Evolutionary conservation across 2,797 vertebrate species (phyloP).

Genomic region (Yasuhikotakia modesta): DNA sequence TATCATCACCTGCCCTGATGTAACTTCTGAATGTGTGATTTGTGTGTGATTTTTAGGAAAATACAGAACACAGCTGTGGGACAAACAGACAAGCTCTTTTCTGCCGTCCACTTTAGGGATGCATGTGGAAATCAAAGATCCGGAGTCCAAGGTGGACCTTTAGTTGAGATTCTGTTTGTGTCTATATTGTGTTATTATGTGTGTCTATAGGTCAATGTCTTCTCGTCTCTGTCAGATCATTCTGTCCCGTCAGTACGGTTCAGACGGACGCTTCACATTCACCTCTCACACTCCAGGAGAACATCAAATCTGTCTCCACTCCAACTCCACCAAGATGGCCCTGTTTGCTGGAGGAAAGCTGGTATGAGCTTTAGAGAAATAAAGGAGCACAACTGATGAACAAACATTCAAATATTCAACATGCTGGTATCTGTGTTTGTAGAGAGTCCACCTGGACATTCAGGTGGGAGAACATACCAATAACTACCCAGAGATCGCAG

Average conservation of each 20-base stretch:
- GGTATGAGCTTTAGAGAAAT: slow-evolving; percentile 70
- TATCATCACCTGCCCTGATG: too few species aligned
- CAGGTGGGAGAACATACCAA: slow-evolving; percentile 95
- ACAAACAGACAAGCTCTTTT: slow-evolving; percentile 85
- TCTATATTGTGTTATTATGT: too few species aligned
- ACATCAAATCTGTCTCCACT: slow-evolving; percentile 95
- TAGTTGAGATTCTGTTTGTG: too few species aligned
- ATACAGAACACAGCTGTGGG: slow-evolving; percentile 93
- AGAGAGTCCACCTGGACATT: slow-evolving; percentile 93
- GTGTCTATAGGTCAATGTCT: too few species aligned
- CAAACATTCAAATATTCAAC: too few species aligned
- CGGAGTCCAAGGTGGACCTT: slow-evolving; percentile 83
- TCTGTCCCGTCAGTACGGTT: slow-evolving; percentile 91
- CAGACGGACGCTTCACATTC: slow-evolving; percentile 93
- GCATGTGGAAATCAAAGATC: slow-evolving; percentile 95
- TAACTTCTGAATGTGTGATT: background rate
- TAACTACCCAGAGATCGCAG: slow-evolving; percentile 95
- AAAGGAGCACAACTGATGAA: too few species aligned
- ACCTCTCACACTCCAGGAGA: slow-evolving; percentile 95
- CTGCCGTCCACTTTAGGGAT: slow-evolving; percentile 91
- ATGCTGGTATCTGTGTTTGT: slow-evolving; percentile 22
- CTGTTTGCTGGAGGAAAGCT: slow-evolving; percentile 91
- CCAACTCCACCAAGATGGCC: slow-evolving; percentile 92
- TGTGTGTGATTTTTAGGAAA: slow-evolving; percentile 76
- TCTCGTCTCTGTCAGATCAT: slow-evolving; percentile 77